Percentiles rank a stretch among this genome's conserved stretches.
Evolutionary conservation across 2,888 invertebrate species (phyloP).

Genomic region (Machimus atricapillus): DNA sequence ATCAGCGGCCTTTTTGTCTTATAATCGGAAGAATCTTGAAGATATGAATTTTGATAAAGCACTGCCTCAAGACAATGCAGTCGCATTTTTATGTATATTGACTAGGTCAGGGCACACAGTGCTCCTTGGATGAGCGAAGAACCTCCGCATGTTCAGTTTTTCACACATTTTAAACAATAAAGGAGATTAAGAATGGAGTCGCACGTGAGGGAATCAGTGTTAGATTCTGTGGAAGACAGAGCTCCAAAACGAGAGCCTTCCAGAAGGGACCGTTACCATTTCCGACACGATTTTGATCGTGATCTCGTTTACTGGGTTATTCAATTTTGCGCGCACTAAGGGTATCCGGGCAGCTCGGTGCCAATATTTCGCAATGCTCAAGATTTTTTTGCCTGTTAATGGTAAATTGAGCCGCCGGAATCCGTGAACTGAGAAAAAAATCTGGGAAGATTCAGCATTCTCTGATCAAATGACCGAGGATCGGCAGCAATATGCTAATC

Average conservation of each 20-base stretch:
- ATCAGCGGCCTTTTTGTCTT: neutral
- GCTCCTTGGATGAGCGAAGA: neutral
- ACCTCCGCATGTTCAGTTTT: neutral
- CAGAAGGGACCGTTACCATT: slow-evolving; percentile 39
- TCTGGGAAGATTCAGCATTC: neutral
- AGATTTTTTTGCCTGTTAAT: neutral
- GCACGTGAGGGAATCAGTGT: neutral
- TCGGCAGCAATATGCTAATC: slow-evolving; percentile 5
- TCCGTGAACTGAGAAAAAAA: neutral
- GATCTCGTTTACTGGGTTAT: slow-evolving; percentile 44
- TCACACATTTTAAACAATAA: slow-evolving; percentile 20
- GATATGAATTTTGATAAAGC: neutral
- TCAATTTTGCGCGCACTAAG: slow-evolving; percentile 32
- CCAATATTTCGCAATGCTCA: neutral
- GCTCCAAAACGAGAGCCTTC: neutral
- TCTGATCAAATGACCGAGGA: neutral
- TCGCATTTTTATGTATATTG: neutral
- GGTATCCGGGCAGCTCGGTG: neutral
- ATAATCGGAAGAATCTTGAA: neutral
- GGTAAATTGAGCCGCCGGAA: neutral
- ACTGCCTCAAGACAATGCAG: neutral
- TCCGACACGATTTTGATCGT: slow-evolving; percentile 44
- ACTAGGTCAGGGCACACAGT: neutral
- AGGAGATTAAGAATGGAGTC: neutral
- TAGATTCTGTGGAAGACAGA: neutral